Evolutionary conservation across 2,888 invertebrate genomes (phyloP).

Genomic region (Acronicta leporina): DNA sequence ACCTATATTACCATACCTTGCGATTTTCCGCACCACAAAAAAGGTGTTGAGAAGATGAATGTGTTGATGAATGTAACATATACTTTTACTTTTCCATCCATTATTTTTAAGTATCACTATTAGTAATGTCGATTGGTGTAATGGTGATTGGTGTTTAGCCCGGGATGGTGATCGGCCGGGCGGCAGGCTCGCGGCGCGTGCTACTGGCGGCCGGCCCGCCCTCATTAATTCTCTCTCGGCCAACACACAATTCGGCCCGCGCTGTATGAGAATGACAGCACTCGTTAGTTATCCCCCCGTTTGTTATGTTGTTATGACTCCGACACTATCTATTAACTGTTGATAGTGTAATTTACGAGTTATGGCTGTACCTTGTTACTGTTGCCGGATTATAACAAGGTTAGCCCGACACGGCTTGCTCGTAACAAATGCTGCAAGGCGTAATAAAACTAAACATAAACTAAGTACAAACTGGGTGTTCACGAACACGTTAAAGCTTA

Average conservation of each 20-base stretch:
- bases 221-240: conserved; percentile 74
- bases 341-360: conserved; percentile 64
- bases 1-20: too few species aligned
- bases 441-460: conserved; percentile 75
- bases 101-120: conserved; percentile 44
- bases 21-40: too few species aligned
- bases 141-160: conserved; percentile 52
- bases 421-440: conserved; percentile 60
- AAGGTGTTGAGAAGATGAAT: too few species aligned
- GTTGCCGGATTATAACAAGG: conserved; percentile 52
- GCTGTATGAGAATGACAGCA: conserved; percentile 77
- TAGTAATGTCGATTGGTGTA: conserved; percentile 53
- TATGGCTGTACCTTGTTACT: conserved; percentile 49
- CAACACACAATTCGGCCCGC: conserved; percentile 68
- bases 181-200: conserved; percentile 49
- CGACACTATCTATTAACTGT: conserved; percentile 73
- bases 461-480: conserved; percentile 72
- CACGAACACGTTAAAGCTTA: conserved; percentile 69
- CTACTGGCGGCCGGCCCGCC: conserved; percentile 59
- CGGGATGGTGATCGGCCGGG: conserved; percentile 35
- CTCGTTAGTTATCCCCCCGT: conserved; percentile 76
- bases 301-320: conserved; percentile 71
- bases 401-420: conserved; percentile 47
- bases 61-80: too few species aligned
- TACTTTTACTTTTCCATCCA: conserved; percentile 34